Evolutionary conservation across 1,140 invertebrate genomes (phyloP).

Genomic region (Yoshiicerus persimilis): DNA sequence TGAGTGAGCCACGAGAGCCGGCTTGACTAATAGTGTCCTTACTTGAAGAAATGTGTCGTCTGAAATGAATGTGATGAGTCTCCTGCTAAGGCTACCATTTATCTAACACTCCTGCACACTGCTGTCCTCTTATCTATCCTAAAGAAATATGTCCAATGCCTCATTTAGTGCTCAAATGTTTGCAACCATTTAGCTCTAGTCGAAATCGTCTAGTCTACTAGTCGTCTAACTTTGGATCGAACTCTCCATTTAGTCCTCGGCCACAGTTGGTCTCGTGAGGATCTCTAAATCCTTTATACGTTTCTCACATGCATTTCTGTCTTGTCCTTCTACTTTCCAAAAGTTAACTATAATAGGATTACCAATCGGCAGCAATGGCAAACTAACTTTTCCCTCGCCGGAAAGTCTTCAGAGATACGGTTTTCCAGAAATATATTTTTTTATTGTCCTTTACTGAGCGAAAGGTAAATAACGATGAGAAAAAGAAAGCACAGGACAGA

Average conservation of each 20-base stretch:
- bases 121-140: background rate
- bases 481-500: too few relatives aligned
- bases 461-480: background rate
- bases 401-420: background rate
- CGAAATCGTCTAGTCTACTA: too few relatives aligned
- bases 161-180: too few relatives aligned
- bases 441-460: background rate
- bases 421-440: background rate
- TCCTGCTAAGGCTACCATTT: background rate
- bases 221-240: too few relatives aligned
- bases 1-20: background rate
- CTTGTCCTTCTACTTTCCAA: background rate
- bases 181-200: too few relatives aligned
- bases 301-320: background rate
- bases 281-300: background rate
- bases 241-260: too few relatives aligned
- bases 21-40: background rate
- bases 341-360: background rate
- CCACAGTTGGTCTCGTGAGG: too few relatives aligned
- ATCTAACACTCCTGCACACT: background rate
- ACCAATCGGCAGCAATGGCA: background rate
- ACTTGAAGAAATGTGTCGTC: background rate
- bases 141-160: background rate
- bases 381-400: background rate
- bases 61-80: background rate